Base-by-base conservation (phyloP, 2,888 invertebrate genomes). In the Tiphia femorata region DNA sequence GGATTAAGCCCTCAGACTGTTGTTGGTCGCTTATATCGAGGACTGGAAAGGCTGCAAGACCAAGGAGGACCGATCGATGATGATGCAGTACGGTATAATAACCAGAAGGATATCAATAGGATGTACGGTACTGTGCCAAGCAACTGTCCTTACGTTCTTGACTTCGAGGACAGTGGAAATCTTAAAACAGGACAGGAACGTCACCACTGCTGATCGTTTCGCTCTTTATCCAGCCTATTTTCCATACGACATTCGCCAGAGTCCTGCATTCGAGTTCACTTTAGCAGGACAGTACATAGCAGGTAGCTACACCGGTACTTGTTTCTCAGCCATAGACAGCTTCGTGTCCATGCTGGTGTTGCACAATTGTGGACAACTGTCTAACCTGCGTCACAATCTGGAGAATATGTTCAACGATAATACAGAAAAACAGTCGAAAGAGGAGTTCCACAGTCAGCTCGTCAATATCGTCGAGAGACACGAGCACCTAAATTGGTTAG, bases 341-440 rank as follows among this genome's bases (percentile, higher is more conserved):
- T 29, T 29, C 12, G 49, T 72, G 8, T 62, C 59, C 0, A 72
- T 67, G 57, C 12, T 73, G 5, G 43, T 69, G 1, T 33, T 72
- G 19, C 67, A 72, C 30, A 12, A 49, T 1, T 67, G 65, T 4
- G 58, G 63, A 0, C 72, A 72, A 20, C 58, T 74, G 1, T 17
- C 44, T 4, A 61, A 55, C 17, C 14, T 72, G 12, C 50, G 14
- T 2, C 29, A 2, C 5, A 50, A 23, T 3, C 6, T 62, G 10
- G 29, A 37, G 6, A 43, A 30, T 5, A 16, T 70, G 6, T 42
- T 38, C 40, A 42, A 29, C 8, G 40, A 35, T 2, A 14, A 20
- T 2, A 5, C 0, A 0, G 7, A 1, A 2, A 3, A n/a, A 1
- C 8, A 19, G n/a, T 0, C 20, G 1, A 23, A n/a, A 0, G 21